Base-by-base conservation (phyloP, 2,888 invertebrate genomes). In the Phragmatobia fuliginosa region DNA sequence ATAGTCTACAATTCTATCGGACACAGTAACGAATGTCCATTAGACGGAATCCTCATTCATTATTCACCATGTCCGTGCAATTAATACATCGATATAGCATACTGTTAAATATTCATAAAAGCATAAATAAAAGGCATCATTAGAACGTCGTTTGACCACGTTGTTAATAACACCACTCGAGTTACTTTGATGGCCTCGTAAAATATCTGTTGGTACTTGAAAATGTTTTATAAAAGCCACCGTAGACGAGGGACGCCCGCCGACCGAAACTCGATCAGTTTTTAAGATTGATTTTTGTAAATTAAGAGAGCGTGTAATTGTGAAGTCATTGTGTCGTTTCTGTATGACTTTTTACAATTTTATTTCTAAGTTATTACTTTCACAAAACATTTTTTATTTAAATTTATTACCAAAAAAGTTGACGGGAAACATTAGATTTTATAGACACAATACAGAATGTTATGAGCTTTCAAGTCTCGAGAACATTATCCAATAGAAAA, bases 41-140 rank as follows among this genome's bases (percentile, higher is more conserved):
- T 80, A 83, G 72, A 80, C 72, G 64, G 71, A 70, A 77, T 71
- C 8, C 80, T 81, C 82, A 84, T 87, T 85, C 78, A 83, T 83
- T 82, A 85, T 86, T 84, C 80, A 84, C 84, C 82, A 77, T 76
- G 81, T 81, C 81, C 76, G 70, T 75, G 82, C 80, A 83, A 85
- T 85, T 83, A 86, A 81, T 75, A 71, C 74, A 72, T 73, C 70
- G 70, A 77, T 72, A 77, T 78, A 79, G 71, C 52, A 41, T 63
- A 59, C 59, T 72, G 61, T 85, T 81, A 78, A 82, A 83, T 83
- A 84, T 85, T 83, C 75, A 83, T 81, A 75, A 68, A 74, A 49
- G 33, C 62, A 72, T 72, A 71, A 72, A 79, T 75, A 78, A 72
- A 77, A 64, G 66, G 70, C 64, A 70, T 75, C 74, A 72, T 82